These are phyloP conservation scores for Geopemphigus sp. DNA, from an alignment of 1,140 invertebrate species.

Conservation along the genomic window DNA sequence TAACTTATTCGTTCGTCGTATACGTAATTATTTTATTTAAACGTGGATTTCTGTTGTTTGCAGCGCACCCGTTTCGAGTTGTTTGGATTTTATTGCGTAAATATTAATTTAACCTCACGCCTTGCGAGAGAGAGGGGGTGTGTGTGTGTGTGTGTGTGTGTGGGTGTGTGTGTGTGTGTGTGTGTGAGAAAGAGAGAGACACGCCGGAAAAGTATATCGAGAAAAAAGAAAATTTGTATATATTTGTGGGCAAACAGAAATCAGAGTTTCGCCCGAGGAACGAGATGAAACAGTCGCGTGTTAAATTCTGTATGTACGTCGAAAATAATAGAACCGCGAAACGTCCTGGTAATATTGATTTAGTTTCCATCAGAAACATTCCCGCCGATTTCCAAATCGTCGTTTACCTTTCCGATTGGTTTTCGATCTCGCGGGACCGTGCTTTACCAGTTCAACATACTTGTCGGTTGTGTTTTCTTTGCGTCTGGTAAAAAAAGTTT, in stretches of 20 bases:
- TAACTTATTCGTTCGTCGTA: background rate
- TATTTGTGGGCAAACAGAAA: background rate
- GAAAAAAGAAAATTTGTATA: background rate
- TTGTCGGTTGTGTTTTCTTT: constrained; percentile 3
- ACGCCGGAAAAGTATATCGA: background rate
- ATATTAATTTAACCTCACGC: background rate
- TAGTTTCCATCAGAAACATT: constrained; percentile 33
- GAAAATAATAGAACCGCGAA: constrained; percentile 7
- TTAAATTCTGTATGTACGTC: background rate
- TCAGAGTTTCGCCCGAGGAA: background rate
- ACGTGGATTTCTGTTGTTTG: background rate
- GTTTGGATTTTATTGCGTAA: background rate
- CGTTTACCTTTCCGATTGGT: constrained; percentile 40
- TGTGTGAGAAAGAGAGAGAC: too few relatives aligned
- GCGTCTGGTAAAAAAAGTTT: background rate
- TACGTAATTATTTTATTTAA: background rate
- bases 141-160: too few relatives aligned
- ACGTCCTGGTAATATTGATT: constrained; percentile 33
- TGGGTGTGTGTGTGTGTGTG: too few relatives aligned
- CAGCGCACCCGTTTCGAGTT: background rate
- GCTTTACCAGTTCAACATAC: constrained; percentile 8
- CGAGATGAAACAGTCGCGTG: background rate
- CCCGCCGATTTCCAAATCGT: constrained; percentile 20
- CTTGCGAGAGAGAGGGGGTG: too few relatives aligned
- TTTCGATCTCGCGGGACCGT: constrained; percentile 11